phyloP scores from a whole-genome alignment of 2,888 invertebrate species.

The Diploptera punctata region DNA sequence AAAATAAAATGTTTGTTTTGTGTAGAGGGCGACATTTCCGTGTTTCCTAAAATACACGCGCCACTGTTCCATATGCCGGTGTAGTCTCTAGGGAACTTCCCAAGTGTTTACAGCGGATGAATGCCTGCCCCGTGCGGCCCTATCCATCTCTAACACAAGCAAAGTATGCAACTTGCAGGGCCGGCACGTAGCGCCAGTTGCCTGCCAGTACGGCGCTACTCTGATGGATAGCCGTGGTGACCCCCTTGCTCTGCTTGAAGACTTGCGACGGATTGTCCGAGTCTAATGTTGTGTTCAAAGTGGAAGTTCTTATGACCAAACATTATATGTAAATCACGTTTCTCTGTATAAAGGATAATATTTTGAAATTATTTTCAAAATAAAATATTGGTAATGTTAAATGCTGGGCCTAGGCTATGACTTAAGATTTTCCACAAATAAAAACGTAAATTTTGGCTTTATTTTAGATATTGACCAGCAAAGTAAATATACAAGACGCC shows the following conservation, averaged over 20 bases:
- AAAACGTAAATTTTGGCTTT: no score
- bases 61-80: slow-evolving; percentile 3
- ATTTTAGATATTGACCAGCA: no score
- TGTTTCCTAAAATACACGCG: background rate
- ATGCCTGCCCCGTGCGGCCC: slow-evolving; percentile 22
- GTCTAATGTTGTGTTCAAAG: background rate
- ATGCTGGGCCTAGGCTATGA: no score
- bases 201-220: slow-evolving; percentile 29
- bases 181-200: slow-evolving; percentile 38
- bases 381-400: no score
- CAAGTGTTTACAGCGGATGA: slow-evolving; percentile 23
- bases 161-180: slow-evolving; percentile 42
- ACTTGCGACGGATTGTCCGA: background rate
- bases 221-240: slow-evolving; percentile 36
- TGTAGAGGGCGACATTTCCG: no score
- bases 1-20: no score
- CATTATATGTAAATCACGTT: no score
- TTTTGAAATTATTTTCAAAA: no score
- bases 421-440: no score
- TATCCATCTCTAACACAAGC: slow-evolving; percentile 19
- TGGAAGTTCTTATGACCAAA: background rate
- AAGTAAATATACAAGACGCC: no score
- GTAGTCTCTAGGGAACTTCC: background rate
- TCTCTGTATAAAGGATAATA: no score
- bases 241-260: slow-evolving; percentile 13